Evolutionary conservation across 2,888 invertebrate species (phyloP).

Genomic region (Drosophila yooni): DNA sequence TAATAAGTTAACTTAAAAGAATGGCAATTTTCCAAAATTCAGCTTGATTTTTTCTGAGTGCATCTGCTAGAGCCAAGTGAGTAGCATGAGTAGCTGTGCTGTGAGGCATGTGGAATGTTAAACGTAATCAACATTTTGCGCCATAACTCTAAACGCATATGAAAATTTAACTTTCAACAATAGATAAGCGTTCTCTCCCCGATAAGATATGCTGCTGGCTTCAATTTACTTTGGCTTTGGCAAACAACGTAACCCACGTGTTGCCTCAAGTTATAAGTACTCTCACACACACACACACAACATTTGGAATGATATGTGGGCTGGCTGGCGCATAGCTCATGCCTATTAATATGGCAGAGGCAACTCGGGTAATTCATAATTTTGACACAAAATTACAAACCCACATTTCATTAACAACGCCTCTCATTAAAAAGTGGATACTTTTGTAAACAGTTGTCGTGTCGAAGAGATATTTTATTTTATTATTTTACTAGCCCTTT

Average conservation of each 20-base stretch:
- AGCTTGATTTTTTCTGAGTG: neutral
- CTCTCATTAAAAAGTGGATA: neutral
- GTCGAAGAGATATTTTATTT: neutral
- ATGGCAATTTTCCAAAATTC: neutral
- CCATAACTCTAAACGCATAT: constrained; percentile 65
- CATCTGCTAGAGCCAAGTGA: neutral
- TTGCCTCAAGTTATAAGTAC: neutral
- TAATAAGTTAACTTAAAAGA: too few relatives aligned
- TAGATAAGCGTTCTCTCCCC: constrained; percentile 52
- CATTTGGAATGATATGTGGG: constrained; percentile 17
- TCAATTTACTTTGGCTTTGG: neutral
- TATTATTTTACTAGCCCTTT: neutral
- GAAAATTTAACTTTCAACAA: constrained; percentile 61
- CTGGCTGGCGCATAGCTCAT: constrained; percentile 42
- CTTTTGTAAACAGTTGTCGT: constrained; percentile 12
- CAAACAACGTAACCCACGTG: constrained; percentile 39
- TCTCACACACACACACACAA: constrained; percentile 2
- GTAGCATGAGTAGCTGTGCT: neutral
- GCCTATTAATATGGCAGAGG: constrained; percentile 54
- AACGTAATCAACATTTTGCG: constrained; percentile 66
- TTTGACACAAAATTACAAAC: constrained; percentile 37
- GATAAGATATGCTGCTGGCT: constrained; percentile 57
- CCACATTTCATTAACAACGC: constrained; percentile 40
- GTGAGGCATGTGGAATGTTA: constrained; percentile 10
- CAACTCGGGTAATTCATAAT: constrained; percentile 63